A percentile compares a stretch with the other conserved stretches of the same genome.
Evolutionary conservation across 2,888 invertebrate species (phyloP).

Genomic region (Ischnus inquisitorius): DNA sequence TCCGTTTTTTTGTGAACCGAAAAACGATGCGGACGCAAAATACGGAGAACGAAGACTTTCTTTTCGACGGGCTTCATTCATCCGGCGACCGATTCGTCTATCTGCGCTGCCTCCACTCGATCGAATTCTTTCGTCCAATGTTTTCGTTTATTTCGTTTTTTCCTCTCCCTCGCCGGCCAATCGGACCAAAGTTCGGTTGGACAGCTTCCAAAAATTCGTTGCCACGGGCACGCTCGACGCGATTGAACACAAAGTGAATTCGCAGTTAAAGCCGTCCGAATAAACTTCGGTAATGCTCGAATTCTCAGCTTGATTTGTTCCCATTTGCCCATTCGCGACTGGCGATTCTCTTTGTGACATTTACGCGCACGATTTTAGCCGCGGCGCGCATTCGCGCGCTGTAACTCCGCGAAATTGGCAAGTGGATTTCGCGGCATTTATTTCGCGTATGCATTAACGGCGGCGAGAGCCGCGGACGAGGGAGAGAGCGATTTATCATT

Average conservation of each 20-base stretch:
- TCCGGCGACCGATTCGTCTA: neutral
- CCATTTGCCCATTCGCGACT: too few species aligned
- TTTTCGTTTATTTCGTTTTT: neutral
- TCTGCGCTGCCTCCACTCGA: neutral
- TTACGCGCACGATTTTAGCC: too few species aligned
- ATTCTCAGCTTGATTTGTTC: too few species aligned
- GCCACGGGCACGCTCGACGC: constrained; percentile 54
- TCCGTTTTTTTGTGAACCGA: neutral
- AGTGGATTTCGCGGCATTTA: too few species aligned
- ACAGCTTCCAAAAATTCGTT: constrained; percentile 80
- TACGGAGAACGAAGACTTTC: neutral
- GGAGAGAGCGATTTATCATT: constrained; percentile 67
- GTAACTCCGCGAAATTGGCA: too few species aligned
- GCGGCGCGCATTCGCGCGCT: too few species aligned
- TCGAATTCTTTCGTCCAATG: neutral
- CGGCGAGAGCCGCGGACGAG: too few species aligned
- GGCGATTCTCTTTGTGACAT: too few species aligned
- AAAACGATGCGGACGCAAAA: neutral
- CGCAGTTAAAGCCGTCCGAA: neutral
- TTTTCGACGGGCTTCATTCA: neutral
- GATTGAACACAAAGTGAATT: neutral
- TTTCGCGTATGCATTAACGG: too few species aligned
- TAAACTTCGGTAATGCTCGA: neutral
- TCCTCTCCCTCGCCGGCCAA: constrained; percentile 58
- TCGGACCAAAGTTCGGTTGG: constrained; percentile 84